Base-by-base conservation (phyloP, 2,113 vertebrate genomes). In the Mystacornis crossleyi region DNA sequence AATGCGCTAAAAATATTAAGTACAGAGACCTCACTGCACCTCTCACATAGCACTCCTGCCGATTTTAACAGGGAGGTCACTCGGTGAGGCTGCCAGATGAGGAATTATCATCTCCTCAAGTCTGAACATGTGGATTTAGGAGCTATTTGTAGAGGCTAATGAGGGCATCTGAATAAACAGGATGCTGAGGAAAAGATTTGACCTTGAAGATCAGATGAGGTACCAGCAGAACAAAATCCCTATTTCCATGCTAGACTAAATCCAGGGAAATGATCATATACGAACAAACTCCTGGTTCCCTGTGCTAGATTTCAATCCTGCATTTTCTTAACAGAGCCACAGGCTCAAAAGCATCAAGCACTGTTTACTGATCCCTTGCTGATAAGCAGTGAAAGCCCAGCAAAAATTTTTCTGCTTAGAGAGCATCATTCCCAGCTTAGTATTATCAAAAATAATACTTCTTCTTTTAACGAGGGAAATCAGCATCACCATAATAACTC, bases 1-100 rank as follows among this genome's bases (percentile, higher is more conserved):
- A 78, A 81, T 24, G 71, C 86, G 88, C 88, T 94, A 75, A 90
- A 93, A 98, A 92, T 71, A 86, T 83, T 89, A 84, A 92, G 70
- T 45, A 72, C 25, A 71, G 96, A 91, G 57, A 64, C 28, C 28
- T 83, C 75, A 24, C 2, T 14, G 60, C 28, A 60, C 85, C 64
- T 60, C 10, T 88, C 20, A 17, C 28, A 2, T 1, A 34, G 89
- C 34, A 40, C 61, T 14, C 3, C 48, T n/a, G 87, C 29, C 36
- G 82, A 31, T 58, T 93, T 66, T 48, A 64, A 73, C 51, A 43
- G 66, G 81, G 36, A 69, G 43, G 60, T 89, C 67, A 47, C 85
- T 83, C 40, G 58, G 16, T 2, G 51, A 88, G 67, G 85, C 71
- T 82, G 81, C 75, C 34, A 55, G 45, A 48, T 7, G 67, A 93